Conservation (phyloP, 1,140 invertebrate genomes). For the Ceratina calcarata region DNA sequence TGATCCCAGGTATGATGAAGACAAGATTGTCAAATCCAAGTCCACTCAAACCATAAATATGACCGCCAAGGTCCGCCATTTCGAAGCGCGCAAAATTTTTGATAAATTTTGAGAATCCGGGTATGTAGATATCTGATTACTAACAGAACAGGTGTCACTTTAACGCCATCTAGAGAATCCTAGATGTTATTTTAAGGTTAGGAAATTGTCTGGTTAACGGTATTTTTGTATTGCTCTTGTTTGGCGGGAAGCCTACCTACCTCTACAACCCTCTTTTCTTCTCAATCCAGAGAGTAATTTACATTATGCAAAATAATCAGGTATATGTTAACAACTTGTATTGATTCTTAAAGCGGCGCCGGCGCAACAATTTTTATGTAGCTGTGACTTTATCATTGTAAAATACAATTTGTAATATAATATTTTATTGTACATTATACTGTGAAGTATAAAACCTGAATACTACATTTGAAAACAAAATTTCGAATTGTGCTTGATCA, state of each 20-base stretch:
- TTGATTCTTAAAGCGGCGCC: slow-evolving; percentile 10
- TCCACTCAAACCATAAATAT: slow-evolving; percentile 86
- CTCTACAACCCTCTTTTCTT: background rate
- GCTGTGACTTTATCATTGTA: background rate
- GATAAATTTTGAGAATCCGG: slow-evolving; percentile 8
- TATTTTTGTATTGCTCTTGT: background rate
- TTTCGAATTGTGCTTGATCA: no score
- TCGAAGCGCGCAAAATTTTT: background rate
- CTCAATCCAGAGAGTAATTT: no score
- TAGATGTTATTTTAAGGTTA: background rate
- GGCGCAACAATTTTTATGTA: background rate
- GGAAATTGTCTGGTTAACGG: background rate
- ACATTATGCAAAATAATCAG: background rate
- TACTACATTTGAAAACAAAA: background rate
- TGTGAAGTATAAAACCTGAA: background rate
- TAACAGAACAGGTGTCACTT: slow-evolving; percentile 30
- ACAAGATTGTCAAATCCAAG: slow-evolving; percentile 90
- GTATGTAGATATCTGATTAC: background rate
- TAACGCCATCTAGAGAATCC: slow-evolving; percentile 41
- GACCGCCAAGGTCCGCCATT: slow-evolving; percentile 84
- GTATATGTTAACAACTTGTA: background rate
- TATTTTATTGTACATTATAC: no score
- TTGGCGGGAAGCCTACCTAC: no score
- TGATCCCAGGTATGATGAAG: slow-evolving; percentile 88
- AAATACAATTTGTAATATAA: background rate